Evolutionary conservation across 2,113 vertebrate species (phyloP), one percentile per base, ranked within the genome.

Genomic region (Xenotilapia caudafasciata): DNA sequence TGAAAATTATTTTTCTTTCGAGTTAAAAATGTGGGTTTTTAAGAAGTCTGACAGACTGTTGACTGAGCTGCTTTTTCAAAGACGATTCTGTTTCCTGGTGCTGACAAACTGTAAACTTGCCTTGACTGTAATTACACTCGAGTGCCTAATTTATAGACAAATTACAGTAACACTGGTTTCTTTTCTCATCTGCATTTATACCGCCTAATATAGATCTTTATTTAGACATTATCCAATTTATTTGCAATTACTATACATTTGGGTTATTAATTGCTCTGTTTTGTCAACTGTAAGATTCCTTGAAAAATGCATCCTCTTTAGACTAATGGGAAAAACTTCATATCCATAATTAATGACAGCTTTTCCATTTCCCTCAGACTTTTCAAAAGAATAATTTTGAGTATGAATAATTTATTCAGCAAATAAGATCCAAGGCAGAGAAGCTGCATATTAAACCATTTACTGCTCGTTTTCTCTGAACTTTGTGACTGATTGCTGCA

Each of bases 301-400:
- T 93, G 90, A 94, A 93, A 95, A 94, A 93, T 83, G 90, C 88
- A 83, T 93, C 80, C 62, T 92, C 89, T 92, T 94, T 90, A 88
- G 89, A 94, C 90, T 94, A 94, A 94, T 93, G 84, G 79, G 83
- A 56, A 90, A 94, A 91, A 92, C 73, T 86, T 82, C 82, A 88
- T 86, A 96, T 96, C 86, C 88, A 96, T 96, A 95, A 96, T 96
- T 96, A 93, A 96, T 96, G 93, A 92, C 86, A 90, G 84, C 88
- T 92, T 96, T 92, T 92, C 88, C 89, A 89, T 95, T 96, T 95
- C 90, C 85, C 75, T 33, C 60, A 54, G 68, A 95, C 90, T 94
- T 92, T 95, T 90, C 90, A 90, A 92, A 84, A 94, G 89, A 95
- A 92, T 94, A 87, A 94, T 94, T 96, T 94, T 90, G 86, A 92